A percentile compares a stretch with the other conserved stretches of the same genome.
phyloP scores from a whole-genome alignment of 1,140 invertebrate species.

The Trichonephila clavipes region DNA sequence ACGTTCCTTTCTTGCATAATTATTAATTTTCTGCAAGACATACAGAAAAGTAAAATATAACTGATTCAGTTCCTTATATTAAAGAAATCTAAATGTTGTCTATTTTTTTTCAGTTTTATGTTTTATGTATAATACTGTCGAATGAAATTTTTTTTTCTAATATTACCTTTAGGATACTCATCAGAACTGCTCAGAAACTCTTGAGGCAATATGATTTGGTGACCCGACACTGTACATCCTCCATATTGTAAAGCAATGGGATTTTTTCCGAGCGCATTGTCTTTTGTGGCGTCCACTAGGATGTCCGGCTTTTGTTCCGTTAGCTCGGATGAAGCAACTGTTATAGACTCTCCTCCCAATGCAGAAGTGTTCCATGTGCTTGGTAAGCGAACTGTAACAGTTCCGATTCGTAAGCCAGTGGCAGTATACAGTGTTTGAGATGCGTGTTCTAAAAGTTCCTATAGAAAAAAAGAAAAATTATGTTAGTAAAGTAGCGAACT shows the following conservation, averaged over 20 bases:
- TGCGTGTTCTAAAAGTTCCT: constrained; percentile 3
- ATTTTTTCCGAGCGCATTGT: constrained; percentile 11
- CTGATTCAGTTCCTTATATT: too few species aligned
- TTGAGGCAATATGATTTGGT: not conserved
- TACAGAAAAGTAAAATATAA: too few species aligned
- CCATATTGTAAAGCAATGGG: constrained; percentile 36
- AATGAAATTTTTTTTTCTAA: not conserved
- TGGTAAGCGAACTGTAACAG: constrained; percentile 8
- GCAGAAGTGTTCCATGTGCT: not conserved
- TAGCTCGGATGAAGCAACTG: not conserved
- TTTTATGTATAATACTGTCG: too few species aligned
- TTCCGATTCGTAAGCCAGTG: constrained; percentile 21
- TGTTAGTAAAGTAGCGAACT: too few species aligned
- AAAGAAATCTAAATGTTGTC: too few species aligned
- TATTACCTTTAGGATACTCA: constrained; percentile 45
- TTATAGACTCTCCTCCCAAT: not conserved
- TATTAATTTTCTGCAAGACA: too few species aligned
- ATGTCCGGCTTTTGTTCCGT: not conserved
- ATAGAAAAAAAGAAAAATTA: not conserved
- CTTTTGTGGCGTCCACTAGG: not conserved
- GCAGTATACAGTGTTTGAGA: not conserved
- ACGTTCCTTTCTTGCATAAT: too few species aligned
- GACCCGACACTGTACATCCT: constrained; percentile 35
- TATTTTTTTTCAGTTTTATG: too few species aligned
- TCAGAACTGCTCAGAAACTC: not conserved